Base-by-base conservation (phyloP, 2,113 vertebrate species). In the Leptocoma aspasia region DNA sequence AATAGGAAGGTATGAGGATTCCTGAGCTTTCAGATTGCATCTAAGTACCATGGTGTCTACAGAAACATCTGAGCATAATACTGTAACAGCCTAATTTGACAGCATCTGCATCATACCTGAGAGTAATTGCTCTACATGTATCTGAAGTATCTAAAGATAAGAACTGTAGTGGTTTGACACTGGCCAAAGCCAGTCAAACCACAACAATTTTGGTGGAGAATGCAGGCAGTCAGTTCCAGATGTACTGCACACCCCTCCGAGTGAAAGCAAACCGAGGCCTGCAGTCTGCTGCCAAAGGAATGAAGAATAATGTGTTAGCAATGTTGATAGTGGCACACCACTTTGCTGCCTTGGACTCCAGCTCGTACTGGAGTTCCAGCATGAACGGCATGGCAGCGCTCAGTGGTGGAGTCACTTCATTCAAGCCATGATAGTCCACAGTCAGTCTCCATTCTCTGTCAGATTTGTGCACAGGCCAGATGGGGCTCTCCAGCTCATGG, bases 391-490 rank as follows among this genome's bases (percentile, higher is more conserved):
- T 35, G 2, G 57, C 45, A 12, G 28, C 13, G 0, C 73, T 63
- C 30, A 41, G 35, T 0, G 0, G 23, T 52, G 47, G 30, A 42
- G 59, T 52, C 30, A 42, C 37, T 42, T 63, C 11, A 22, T n/a
- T 42, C 23, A 78, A 11, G 1, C 0, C 24, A 28, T 1, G 1
- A 8, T 16, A 78, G 11, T 22, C 47, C 30, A 63, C 23, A 10
- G 35, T 41, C 35, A 26, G 2, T 50, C 59, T 63, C 37, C 47
- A 42, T 13, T 63, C 59, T 8, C 14, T 1, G 0, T 78, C 30
- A 28, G 37, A 52, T 2, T 17, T 78, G 2, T 0, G 0, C 11
- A 64, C 47, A 64, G 19, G 47, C 24, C 24, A 78, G 3, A 63
- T 52, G 23, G 75, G 59, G 2, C 37, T n/a, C n/a, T n/a, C n/a